Evolutionary conservation across 2,113 vertebrate species (phyloP).

Genomic region (Pao palembangensis): DNA sequence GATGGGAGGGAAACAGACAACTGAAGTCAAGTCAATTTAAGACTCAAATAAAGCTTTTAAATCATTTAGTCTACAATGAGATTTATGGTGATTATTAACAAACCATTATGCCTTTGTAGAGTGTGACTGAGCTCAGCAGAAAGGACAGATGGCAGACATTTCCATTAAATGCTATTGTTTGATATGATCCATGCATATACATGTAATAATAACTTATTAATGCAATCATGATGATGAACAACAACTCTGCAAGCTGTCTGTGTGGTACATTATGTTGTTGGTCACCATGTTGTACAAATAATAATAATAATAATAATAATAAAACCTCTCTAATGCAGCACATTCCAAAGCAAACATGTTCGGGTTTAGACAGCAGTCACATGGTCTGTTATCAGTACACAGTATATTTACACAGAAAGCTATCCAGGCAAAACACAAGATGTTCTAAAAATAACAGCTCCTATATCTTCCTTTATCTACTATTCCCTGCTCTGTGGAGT

Average conservation of each 20-base stretch:
- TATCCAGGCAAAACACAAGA: conserved; percentile 6
- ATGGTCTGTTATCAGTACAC: not conserved
- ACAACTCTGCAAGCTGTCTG: not conserved
- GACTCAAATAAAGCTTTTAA: conserved; percentile 10
- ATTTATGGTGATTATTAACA: not conserved
- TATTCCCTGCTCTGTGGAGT: not conserved
- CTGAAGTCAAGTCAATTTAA: not conserved
- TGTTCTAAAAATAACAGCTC: not conserved
- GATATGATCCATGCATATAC: not conserved
- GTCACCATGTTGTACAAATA: too few relatives aligned
- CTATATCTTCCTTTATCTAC: not conserved
- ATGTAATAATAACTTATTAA: not conserved
- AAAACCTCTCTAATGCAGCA: not conserved
- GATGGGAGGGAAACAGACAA: not conserved
- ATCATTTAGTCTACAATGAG: conserved; percentile 14
- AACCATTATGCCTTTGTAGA: conserved; percentile 15
- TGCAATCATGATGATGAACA: not conserved
- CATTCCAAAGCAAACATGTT: conserved; percentile 10
- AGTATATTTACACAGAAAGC: conserved; percentile 8
- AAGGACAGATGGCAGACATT: too few relatives aligned
- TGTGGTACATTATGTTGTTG: too few relatives aligned
- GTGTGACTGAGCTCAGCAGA: not conserved
- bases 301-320: not conserved
- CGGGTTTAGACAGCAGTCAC: conserved; percentile 1
- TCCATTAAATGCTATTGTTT: not conserved